Conservation (phyloP, 2,113 vertebrate genomes). For the Albula glossodonta region DNA sequence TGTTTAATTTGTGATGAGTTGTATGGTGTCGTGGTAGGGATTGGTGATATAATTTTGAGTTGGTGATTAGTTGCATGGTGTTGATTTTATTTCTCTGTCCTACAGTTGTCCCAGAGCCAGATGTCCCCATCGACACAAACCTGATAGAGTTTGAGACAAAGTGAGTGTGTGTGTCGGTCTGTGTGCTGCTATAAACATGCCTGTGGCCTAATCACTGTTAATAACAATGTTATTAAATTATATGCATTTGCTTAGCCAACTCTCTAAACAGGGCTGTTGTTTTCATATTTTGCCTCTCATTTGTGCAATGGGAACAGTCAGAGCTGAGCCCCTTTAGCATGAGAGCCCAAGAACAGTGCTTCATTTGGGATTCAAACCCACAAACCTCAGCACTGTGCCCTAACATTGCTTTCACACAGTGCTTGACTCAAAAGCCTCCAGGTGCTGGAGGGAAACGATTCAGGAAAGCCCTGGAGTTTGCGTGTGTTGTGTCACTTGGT, state of each 20-base stretch:
- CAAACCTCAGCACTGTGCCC: conserved; percentile 38
- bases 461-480: no score
- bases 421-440: no score
- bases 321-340: background rate
- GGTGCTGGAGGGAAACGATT: no score
- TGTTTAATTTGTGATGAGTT: no score
- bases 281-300: background rate
- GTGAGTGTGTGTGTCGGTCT: conserved; percentile 65
- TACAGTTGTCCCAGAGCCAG: conserved; percentile 76
- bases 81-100: conserved; percentile 24
- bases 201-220: background rate
- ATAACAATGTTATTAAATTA: background rate
- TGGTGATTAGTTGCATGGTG: background rate
- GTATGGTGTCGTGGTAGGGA: no score
- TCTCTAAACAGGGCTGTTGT: background rate
- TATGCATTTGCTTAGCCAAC: background rate
- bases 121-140: conserved; percentile 84
- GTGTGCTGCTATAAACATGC: background rate
- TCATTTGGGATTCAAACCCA: background rate
- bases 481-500: no score
- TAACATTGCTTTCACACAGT: no score
- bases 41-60: no score
- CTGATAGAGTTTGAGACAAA: conserved; percentile 90
- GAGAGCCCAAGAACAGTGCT: background rate
- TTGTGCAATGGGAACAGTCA: background rate